phyloP scores from a whole-genome alignment of 2,888 invertebrate genomes.

The Agrotis ipsilon region DNA sequence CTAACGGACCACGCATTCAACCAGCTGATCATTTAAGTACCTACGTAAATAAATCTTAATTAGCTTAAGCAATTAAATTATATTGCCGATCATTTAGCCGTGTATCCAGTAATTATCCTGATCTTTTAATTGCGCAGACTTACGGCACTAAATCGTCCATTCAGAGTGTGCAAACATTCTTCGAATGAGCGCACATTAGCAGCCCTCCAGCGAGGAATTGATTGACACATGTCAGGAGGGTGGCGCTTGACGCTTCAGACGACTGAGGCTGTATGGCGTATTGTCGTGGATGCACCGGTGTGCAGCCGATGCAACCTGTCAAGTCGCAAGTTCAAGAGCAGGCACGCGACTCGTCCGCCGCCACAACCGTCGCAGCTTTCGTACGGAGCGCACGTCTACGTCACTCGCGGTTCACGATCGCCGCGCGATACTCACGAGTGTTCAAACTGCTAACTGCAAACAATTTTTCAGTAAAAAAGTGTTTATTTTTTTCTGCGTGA shows the following conservation, averaged over 20 bases:
- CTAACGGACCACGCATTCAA: conserved; percentile 55
- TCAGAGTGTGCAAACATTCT: conserved; percentile 39
- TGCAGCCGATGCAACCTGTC: conserved; percentile 83
- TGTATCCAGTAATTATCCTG: conserved; percentile 53
- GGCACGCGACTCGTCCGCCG: conserved; percentile 71
- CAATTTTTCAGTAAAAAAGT: conserved; percentile 68
- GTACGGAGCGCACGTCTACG: conserved; percentile 77
- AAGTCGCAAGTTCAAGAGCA: conserved; percentile 86
- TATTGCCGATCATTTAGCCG: conserved; percentile 52
- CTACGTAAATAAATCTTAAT: conserved; percentile 59
- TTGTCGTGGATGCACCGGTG: conserved; percentile 82
- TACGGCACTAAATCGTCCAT: conserved; percentile 49
- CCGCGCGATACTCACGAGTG: conserved; percentile 73
- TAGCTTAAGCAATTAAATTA: conserved; percentile 51
- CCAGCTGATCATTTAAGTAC: conserved; percentile 33
- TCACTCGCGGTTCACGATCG: conserved; percentile 67
- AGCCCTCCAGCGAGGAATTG: conserved; percentile 36
- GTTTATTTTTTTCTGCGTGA: conserved; percentile 65
- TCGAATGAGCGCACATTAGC: conserved; percentile 33
- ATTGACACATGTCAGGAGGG: conserved; percentile 57
- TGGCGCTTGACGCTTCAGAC: conserved; percentile 57
- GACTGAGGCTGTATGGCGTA: conserved; percentile 58
- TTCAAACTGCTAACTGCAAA: conserved; percentile 66
- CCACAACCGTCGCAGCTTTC: conserved; percentile 84
- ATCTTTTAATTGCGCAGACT: conserved; percentile 45